phyloP scores from a whole-genome alignment of 1,140 invertebrate species.

The Hormaphis cornu region DNA sequence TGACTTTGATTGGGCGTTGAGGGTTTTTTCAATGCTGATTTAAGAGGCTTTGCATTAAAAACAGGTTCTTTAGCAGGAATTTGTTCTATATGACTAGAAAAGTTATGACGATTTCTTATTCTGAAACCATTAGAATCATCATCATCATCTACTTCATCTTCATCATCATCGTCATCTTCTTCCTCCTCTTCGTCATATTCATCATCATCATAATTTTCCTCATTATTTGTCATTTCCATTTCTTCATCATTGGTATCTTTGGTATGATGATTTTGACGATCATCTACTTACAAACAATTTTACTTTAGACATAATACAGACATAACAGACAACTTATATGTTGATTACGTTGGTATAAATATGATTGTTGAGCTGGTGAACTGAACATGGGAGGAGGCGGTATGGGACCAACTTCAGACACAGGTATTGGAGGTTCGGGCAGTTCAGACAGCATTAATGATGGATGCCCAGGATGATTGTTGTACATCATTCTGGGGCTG shows the following conservation, averaged over 20 bases:
- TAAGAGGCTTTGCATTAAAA: slow-evolving; percentile 75
- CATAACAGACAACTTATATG: not conserved
- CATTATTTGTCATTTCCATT: slow-evolving; percentile 19
- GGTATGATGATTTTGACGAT: slow-evolving; percentile 12
- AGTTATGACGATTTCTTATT: slow-evolving; percentile 43
- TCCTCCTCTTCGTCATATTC: slow-evolving; percentile 31
- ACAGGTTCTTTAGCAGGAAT: slow-evolving; percentile 81
- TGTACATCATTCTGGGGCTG: slow-evolving; percentile 18
- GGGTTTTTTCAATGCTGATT: slow-evolving; percentile 80
- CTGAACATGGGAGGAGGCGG: slow-evolving; percentile 89
- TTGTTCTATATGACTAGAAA: slow-evolving; percentile 67
- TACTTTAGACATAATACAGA: not conserved
- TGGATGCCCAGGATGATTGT: slow-evolving; percentile 22
- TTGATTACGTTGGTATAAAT: slow-evolving; percentile 25
- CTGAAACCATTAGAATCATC: slow-evolving; percentile 45
- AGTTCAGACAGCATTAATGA: slow-evolving; percentile 61
- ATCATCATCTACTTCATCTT: slow-evolving; percentile 48
- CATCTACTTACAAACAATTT: not conserved
- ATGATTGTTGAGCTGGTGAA: slow-evolving; percentile 64
- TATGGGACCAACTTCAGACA: slow-evolving; percentile 87
- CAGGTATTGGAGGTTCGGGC: slow-evolving; percentile 79
- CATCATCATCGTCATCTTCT: slow-evolving; percentile 43
- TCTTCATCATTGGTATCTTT: slow-evolving; percentile 8
- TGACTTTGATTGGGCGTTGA: slow-evolving; percentile 54
- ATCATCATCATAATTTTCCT: slow-evolving; percentile 31